Evolutionary conservation across 2,888 invertebrate species (phyloP).

Genomic region (Eilema caniola): DNA sequence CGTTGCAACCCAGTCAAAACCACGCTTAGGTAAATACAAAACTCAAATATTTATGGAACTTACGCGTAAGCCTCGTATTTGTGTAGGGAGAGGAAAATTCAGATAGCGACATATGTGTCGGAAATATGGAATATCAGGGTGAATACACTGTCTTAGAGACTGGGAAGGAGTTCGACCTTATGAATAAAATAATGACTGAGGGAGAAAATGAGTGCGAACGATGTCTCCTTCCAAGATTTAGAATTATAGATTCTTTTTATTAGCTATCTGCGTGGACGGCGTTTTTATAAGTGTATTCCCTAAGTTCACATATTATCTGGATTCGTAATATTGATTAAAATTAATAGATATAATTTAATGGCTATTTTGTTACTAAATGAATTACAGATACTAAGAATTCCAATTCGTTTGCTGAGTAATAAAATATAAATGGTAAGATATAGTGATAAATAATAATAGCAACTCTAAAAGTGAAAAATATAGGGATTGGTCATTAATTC

Average conservation of each 20-base stretch:
- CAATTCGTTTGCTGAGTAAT: too few species aligned
- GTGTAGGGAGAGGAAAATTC: conserved; percentile 50
- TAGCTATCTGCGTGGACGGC: too few species aligned
- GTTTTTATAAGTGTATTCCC: too few species aligned
- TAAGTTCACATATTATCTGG: too few species aligned
- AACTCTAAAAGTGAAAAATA: too few species aligned
- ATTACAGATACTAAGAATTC: too few species aligned
- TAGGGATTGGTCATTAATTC: too few species aligned
- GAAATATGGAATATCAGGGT: conserved; percentile 44
- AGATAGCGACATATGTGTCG: conserved; percentile 38
- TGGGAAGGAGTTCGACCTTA: conserved; percentile 33
- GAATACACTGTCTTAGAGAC: conserved; percentile 18
- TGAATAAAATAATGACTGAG: conserved; percentile 43
- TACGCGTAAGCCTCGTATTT: conserved; percentile 61
- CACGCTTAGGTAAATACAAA: conserved; percentile 58
- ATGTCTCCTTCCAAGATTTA: background rate
- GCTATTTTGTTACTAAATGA: too few species aligned
- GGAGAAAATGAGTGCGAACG: background rate
- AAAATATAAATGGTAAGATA: too few species aligned
- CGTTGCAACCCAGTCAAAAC: conserved; percentile 48
- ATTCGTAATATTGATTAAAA: too few species aligned
- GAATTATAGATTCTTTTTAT: conserved; percentile 11
- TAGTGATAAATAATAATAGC: too few species aligned
- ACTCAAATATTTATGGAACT: conserved; percentile 74
- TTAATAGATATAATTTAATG: too few species aligned